phyloP scores from a whole-genome alignment of 2,113 vertebrate species.

The Burhinus bistriatus region DNA sequence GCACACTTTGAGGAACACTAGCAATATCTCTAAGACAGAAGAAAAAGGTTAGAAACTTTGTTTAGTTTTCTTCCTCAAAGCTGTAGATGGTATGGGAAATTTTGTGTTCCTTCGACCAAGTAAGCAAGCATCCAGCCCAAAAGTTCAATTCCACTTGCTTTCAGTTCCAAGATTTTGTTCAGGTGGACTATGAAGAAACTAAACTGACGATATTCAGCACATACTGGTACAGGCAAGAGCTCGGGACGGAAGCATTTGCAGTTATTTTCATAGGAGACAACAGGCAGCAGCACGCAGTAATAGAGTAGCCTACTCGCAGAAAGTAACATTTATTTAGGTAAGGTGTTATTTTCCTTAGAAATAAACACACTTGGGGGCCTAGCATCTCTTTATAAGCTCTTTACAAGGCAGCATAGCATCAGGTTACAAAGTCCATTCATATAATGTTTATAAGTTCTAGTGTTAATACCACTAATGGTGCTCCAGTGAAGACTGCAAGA shows the following conservation, averaged over 20 bases:
- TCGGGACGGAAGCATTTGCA: neutral
- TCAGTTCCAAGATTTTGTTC: neutral
- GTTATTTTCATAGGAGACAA: neutral
- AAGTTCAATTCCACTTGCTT: neutral
- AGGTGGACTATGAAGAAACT: neutral
- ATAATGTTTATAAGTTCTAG: conserved; percentile 22
- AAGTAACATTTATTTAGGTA: conserved; percentile 39
- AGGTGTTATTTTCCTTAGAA: conserved; percentile 48
- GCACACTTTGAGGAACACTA: neutral
- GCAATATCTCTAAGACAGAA: neutral
- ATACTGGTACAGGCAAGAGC: neutral
- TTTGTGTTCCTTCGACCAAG: neutral
- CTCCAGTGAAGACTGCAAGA: neutral
- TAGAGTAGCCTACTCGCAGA: neutral
- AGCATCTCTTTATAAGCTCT: conserved; percentile 42
- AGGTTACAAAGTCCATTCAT: conserved; percentile 20
- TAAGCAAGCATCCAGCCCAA: neutral
- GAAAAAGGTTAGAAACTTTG: neutral
- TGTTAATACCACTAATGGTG: conserved; percentile 33
- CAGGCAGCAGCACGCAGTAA: neutral
- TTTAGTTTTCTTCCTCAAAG: neutral
- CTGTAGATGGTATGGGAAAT: neutral
- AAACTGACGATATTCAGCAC: neutral
- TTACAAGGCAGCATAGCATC: conserved; percentile 41
- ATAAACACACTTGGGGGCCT: conserved; percentile 36